Evolutionary conservation across 2,888 invertebrate genomes (phyloP), one percentile per base, ranked within the genome.

Genomic region (Diadegma fenestrale): DNA sequence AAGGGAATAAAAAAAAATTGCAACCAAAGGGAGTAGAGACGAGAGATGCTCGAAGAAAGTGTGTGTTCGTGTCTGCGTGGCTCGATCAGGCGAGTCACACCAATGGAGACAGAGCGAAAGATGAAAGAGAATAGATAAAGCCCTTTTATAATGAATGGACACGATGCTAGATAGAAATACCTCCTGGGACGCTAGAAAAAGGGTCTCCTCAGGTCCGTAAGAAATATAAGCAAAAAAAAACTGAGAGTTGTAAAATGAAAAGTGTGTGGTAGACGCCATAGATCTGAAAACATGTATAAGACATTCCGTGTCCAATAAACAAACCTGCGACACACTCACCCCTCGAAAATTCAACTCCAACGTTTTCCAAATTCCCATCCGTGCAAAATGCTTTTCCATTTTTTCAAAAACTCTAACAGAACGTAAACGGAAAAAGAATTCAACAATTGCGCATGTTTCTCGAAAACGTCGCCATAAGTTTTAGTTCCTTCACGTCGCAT

Each of bases 81-180:
- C 64, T 12, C 33, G 5, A n/a, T 19, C 43, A 43, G 41, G 22
- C 30, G 17, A 54, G 22, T 12, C 22, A 22, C 22, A 54, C 14
- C 4, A n/a, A n/a, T n/a, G n/a, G 45, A 61, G 77, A 37, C 12
- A 12, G n/a, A 45, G n/a, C 14, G 14, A 66, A 71, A 75, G 68
- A 73, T 61, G n/a, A 30, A 33, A 72, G 48, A 43, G 41, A 58
- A 78, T 64, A 41, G 41, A 72, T 66, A 30, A 45, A 72, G 69
- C 78, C 78, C 43, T 78, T 85, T 41, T 76, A 71, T 80, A 82
- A 75, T 75, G 75, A 82, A 82, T 82, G 66, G 75, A 43, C n/a
- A n/a, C 12, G 82, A 66, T 66, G 75, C 64, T 72, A 41, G 69
- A 76, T 75, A 64, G 30, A 66, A 69, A 79, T 41, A 48, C n/a